Evolutionary conservation across 2,888 invertebrate genomes (phyloP).

Genomic region (Eupithecia centaureata): DNA sequence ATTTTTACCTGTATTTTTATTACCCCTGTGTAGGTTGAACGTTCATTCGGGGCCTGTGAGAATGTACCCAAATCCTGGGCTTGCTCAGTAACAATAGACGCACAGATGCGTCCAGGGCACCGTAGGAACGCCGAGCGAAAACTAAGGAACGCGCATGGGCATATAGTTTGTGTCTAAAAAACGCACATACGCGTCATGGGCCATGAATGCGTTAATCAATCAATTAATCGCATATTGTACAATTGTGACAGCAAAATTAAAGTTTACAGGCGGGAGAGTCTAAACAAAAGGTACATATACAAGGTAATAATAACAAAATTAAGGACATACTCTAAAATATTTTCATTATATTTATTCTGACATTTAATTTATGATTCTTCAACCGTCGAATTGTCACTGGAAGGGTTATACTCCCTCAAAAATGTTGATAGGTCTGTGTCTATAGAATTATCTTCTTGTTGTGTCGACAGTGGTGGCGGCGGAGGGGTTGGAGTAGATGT

Average conservation of each 20-base stretch:
- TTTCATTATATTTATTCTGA: conserved; percentile 3
- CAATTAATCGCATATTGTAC: conserved; percentile 3
- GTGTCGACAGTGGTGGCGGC: conserved; percentile 18
- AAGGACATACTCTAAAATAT: not conserved
- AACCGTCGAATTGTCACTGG: conserved; percentile 3
- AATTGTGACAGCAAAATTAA: conserved; percentile 3
- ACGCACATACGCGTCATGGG: not conserved
- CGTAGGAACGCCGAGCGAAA: not conserved
- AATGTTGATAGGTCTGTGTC: conserved; percentile 23
- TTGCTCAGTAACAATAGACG: not conserved
- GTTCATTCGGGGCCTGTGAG: not conserved
- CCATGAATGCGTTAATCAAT: not conserved
- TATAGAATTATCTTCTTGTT: conserved; percentile 20
- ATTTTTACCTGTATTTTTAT: no score
- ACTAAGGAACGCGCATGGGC: not conserved
- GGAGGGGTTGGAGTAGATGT: conserved; percentile 10
- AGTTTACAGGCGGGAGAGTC: conserved; percentile 3
- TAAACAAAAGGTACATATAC: conserved; percentile 1
- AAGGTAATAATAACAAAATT: conserved; percentile 3
- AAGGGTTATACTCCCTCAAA: conserved; percentile 15
- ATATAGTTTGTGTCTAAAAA: no score
- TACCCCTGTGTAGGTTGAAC: not conserved
- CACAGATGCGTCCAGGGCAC: not conserved
- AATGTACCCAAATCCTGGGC: not conserved
- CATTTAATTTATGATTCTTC: conserved; percentile 3